phyloP scores from a whole-genome alignment of 2,888 invertebrate species.

The Apotomis capreana region DNA sequence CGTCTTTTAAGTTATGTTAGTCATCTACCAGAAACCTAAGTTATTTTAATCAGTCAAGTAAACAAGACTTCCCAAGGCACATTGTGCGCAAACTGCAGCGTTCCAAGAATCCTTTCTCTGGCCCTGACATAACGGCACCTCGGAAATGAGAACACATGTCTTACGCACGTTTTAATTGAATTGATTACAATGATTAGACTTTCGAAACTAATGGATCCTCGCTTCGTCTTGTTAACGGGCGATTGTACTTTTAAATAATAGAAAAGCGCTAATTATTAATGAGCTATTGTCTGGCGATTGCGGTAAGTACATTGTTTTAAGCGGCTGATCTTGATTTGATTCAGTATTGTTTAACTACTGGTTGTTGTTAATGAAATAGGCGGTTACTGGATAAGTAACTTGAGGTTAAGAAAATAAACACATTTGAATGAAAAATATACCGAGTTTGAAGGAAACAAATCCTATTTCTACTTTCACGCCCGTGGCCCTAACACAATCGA shows the following conservation, averaged over 20 bases:
- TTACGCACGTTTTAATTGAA: conserved; percentile 35
- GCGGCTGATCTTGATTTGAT: neutral
- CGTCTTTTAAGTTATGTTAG: too few relatives aligned
- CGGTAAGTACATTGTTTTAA: conserved; percentile 14
- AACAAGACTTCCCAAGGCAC: neutral
- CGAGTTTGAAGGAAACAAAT: too few relatives aligned
- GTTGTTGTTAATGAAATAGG: neutral
- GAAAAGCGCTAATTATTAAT: conserved; percentile 23
- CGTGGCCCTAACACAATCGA: too few relatives aligned
- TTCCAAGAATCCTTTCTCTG: conserved; percentile 27
- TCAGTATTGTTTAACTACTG: neutral
- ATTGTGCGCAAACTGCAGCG: conserved; percentile 17
- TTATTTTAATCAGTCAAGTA: neutral
- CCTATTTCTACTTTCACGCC: too few relatives aligned
- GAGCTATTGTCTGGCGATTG: conserved; percentile 17
- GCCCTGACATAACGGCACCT: conserved; percentile 35
- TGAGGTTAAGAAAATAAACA: too few relatives aligned
- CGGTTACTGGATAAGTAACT: neutral
- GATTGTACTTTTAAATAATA: conserved; percentile 15
- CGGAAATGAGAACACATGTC: conserved; percentile 25
- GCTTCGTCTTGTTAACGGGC: conserved; percentile 15
- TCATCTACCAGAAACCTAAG: too few relatives aligned
- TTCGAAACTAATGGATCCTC: conserved; percentile 32
- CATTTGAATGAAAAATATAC: too few relatives aligned
- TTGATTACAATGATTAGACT: conserved; percentile 34